phyloP scores from a whole-genome alignment of 1,140 invertebrate species.

The Bombus pascuorum region DNA sequence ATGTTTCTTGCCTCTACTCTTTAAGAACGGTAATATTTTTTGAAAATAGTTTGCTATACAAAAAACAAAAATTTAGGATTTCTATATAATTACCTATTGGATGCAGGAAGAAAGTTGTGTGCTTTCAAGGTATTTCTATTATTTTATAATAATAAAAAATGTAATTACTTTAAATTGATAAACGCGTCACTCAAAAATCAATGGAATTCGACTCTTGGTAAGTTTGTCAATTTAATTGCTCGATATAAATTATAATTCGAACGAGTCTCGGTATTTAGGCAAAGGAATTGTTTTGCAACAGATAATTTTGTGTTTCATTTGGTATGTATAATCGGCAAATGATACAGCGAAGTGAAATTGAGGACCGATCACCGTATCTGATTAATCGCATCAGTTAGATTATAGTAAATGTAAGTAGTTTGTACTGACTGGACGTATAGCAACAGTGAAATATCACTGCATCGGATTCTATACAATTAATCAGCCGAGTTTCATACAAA shows the following conservation, averaged over 20 bases:
- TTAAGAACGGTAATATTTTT: too few species aligned
- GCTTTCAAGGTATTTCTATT: too few species aligned
- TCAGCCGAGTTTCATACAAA: neutral
- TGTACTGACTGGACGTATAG: neutral
- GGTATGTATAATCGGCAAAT: neutral
- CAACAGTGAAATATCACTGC: slow-evolving; percentile 6
- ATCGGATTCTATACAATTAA: neutral
- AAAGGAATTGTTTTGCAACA: neutral
- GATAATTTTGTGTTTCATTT: neutral
- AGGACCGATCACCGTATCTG: neutral
- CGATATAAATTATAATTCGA: too few species aligned
- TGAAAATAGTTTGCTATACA: too few species aligned
- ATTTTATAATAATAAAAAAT: too few species aligned
- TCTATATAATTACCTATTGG: too few species aligned
- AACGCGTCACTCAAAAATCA: too few species aligned
- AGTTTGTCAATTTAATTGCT: too few species aligned
- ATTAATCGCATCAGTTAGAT: neutral
- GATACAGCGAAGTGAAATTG: neutral
- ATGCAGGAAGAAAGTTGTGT: too few species aligned
- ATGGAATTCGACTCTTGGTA: too few species aligned
- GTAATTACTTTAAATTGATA: too few species aligned
- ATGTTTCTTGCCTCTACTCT: neutral
- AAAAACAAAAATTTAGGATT: too few species aligned
- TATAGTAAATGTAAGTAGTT: neutral
- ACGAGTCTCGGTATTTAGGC: neutral